Evolutionary conservation across 2,888 invertebrate genomes (phyloP).

Genomic region (Neria commutata): DNA sequence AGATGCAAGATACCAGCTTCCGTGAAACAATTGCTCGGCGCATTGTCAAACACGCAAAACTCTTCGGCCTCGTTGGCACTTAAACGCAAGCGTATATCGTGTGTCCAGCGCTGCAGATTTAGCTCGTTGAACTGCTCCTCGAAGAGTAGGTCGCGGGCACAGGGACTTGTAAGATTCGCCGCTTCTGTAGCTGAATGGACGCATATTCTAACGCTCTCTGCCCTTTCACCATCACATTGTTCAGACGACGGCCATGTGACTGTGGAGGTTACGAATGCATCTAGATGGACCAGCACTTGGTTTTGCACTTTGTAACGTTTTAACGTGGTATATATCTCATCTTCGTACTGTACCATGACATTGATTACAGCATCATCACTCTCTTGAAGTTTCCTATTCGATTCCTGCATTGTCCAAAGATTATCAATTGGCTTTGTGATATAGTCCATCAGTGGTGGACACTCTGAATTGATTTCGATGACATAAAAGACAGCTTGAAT

Average conservation of each 20-base stretch:
- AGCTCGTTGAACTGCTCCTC: slow-evolving; percentile 67
- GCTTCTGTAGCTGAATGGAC: slow-evolving; percentile 21
- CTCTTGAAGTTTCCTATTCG: slow-evolving; percentile 29
- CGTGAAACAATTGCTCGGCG: slow-evolving; percentile 46
- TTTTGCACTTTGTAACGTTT: too few species aligned
- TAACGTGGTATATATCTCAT: slow-evolving; percentile 38
- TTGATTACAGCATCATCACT: slow-evolving; percentile 45
- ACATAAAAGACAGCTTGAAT: slow-evolving; percentile 42
- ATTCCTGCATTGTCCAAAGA: slow-evolving; percentile 39
- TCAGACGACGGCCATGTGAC: too few species aligned
- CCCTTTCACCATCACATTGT: too few species aligned
- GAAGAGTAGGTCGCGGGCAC: slow-evolving; percentile 66
- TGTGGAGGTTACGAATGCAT: too few species aligned
- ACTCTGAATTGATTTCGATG: slow-evolving; percentile 44
- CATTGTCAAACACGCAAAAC: slow-evolving; percentile 61
- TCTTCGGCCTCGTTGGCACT: slow-evolving; percentile 57
- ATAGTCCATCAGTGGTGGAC: slow-evolving; percentile 44
- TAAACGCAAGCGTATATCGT: slow-evolving; percentile 67
- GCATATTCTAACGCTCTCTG: slow-evolving; percentile 27
- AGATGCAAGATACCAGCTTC: slow-evolving; percentile 48
- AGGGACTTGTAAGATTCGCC: slow-evolving; percentile 34
- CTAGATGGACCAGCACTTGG: slow-evolving; percentile 32
- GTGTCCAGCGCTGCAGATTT: slow-evolving; percentile 63
- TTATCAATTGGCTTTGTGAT: slow-evolving; percentile 35
- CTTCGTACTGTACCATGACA: slow-evolving; percentile 44